These are phyloP conservation scores for Cremastinae sp. DNA, from an alignment of 2,888 invertebrate species.

Conservation along the genomic window DNA sequence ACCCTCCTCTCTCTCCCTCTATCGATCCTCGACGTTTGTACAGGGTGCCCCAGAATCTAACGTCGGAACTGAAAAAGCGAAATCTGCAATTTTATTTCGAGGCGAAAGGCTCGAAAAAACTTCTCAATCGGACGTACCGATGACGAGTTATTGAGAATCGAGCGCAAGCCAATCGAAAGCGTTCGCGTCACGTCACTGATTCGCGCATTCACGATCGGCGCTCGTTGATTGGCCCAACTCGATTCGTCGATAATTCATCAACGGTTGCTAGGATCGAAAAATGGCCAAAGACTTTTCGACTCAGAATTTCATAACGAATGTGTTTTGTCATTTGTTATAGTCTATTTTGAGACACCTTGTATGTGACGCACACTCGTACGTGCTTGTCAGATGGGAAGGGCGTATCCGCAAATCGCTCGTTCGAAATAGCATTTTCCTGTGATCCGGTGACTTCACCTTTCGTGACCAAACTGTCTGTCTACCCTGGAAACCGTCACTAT, in stretches of 20 bases:
- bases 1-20: conserved; percentile 63
- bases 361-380: conserved; percentile 2
- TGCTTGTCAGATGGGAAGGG: conserved; percentile 14
- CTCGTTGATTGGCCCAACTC: no score
- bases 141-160: no score
- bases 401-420: conserved; percentile 21
- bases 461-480: conserved; percentile 40
- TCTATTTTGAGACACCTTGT: no score
- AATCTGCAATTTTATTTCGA: no score
- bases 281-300: no score
- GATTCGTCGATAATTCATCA: not conserved
- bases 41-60: conserved; percentile 20
- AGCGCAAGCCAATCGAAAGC: no score
- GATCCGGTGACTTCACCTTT: conserved; percentile 24
- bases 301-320: no score
- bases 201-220: no score
- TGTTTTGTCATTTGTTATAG: no score
- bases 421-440: conserved; percentile 29
- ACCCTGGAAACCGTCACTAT: not conserved
- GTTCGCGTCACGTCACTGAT: no score
- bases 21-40: conserved; percentile 69
- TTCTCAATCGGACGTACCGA: no score
- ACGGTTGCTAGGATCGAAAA: not conserved
- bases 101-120: no score
- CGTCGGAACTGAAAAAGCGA: not conserved